These are phyloP conservation scores for Takifugu ocellatus DNA, from an alignment of 2,797 vertebrate genomes.

Conservation along the genomic window DNA sequence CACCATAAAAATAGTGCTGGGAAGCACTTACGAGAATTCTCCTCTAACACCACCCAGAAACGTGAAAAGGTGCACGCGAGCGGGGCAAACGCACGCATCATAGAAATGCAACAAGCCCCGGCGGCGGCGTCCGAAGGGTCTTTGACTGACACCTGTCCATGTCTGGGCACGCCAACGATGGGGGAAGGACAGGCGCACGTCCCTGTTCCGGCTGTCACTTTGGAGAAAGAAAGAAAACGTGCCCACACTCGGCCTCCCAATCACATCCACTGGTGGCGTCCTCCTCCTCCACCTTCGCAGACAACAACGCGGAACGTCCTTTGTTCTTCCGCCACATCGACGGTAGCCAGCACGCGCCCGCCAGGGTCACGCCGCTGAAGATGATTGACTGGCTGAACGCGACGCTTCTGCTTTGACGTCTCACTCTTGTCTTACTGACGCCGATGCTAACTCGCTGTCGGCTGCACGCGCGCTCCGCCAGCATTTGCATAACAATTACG, in stretches of 20 bases:
- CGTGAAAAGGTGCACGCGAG: neutral
- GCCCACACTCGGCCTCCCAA: slow-evolving; percentile 38
- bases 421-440: slow-evolving; percentile 43
- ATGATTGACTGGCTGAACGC: slow-evolving; percentile 33
- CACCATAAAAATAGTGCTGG: slow-evolving; percentile 46
- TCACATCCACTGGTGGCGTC: slow-evolving; percentile 25
- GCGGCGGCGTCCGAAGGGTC: neutral
- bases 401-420: slow-evolving; percentile 52
- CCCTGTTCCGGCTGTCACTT: slow-evolving; percentile 65
- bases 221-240: slow-evolving; percentile 22
- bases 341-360: slow-evolving; percentile 26
- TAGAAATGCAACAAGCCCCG: too few relatives aligned
- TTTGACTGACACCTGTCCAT: slow-evolving; percentile 47
- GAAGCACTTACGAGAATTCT: slow-evolving; percentile 22
- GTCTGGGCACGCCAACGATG: slow-evolving; percentile 25
- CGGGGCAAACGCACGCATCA: slow-evolving; percentile 6
- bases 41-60: neutral
- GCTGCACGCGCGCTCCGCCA: slow-evolving; percentile 27
- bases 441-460: slow-evolving; percentile 22
- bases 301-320: slow-evolving; percentile 23
- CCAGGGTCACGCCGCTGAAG: slow-evolving; percentile 24
- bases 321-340: slow-evolving; percentile 26
- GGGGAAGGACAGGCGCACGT: slow-evolving; percentile 21
- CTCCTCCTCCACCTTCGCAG: slow-evolving; percentile 14
- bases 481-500: slow-evolving; percentile 61